Evolutionary conservation across 2,113 vertebrate species (phyloP).

Genomic region (Opisthocomus hoazin): DNA sequence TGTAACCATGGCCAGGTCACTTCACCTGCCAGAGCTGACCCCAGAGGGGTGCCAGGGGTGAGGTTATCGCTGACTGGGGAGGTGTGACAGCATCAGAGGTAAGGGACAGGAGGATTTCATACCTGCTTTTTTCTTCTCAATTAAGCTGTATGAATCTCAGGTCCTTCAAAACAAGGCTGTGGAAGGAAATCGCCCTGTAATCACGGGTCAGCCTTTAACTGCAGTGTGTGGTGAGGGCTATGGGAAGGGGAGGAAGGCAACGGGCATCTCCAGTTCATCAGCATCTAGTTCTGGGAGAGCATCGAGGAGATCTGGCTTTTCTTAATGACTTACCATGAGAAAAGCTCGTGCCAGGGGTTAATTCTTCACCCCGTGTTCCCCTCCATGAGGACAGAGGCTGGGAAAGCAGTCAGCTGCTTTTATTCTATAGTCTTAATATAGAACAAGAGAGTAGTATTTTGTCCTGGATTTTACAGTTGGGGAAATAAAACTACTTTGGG

Average conservation of each 20-base stretch:
- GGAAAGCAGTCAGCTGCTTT: conserved; percentile 10
- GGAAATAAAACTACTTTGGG: background rate
- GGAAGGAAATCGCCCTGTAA: background rate
- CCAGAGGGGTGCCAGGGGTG: too few species aligned
- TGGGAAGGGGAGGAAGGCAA: background rate
- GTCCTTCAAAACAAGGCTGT: background rate
- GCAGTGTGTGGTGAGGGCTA: accelerated
- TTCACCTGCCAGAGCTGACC: background rate
- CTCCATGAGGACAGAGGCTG: background rate
- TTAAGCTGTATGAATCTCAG: background rate
- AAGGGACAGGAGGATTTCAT: background rate
- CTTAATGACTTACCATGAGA: background rate
- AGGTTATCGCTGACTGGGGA: background rate
- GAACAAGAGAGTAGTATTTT: conserved; percentile 1
- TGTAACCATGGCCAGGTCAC: background rate
- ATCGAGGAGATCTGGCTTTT: background rate
- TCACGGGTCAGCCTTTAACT: background rate
- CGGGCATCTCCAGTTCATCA: background rate
- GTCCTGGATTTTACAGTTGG: background rate
- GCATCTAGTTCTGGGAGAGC: background rate
- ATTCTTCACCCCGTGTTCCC: background rate
- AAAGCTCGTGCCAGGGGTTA: background rate
- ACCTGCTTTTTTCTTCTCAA: background rate
- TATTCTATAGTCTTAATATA: background rate
- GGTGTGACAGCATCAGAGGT: background rate